Evolutionary conservation across 2,888 invertebrate genomes (phyloP).

Genomic region (Teleiodes luculella): DNA sequence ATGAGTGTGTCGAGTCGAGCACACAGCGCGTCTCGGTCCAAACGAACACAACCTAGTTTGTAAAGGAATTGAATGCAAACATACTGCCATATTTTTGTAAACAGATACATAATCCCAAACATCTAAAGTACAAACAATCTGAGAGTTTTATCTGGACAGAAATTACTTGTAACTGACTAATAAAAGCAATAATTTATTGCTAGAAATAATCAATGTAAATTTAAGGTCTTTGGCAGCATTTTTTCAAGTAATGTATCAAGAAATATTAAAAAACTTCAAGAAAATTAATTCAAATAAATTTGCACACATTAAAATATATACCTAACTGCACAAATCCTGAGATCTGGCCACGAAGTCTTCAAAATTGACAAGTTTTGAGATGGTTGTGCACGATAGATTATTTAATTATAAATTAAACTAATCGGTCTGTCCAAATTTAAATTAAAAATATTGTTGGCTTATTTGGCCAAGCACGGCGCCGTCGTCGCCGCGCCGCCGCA

Average conservation of each 20-base stretch:
- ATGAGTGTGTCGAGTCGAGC: conserved; percentile 22
- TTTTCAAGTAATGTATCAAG: background rate
- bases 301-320: conserved; percentile 8
- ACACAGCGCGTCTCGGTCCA: conserved; percentile 34
- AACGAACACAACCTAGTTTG: conserved; percentile 36
- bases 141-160: conserved; percentile 9
- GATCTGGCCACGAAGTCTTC: background rate
- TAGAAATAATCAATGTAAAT: background rate
- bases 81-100: conserved; percentile 74
- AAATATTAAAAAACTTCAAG: background rate
- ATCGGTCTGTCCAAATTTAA: conserved; percentile 64
- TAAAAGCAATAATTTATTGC: conserved; percentile 6
- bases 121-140: conserved; percentile 44
- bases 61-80: conserved; percentile 72
- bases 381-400: conserved; percentile 76
- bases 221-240: background rate
- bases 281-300: background rate
- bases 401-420: conserved; percentile 52
- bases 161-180: background rate
- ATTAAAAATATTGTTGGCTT: conserved; percentile 34
- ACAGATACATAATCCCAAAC: conserved; percentile 41
- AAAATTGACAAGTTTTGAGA: conserved; percentile 50
- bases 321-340: conserved; percentile 9
- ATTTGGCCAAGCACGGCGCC: conserved; percentile 35
- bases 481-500: conserved; percentile 1